Base-by-base conservation (phyloP, 2,888 invertebrate species). In the Anorthoa munda region DNA sequence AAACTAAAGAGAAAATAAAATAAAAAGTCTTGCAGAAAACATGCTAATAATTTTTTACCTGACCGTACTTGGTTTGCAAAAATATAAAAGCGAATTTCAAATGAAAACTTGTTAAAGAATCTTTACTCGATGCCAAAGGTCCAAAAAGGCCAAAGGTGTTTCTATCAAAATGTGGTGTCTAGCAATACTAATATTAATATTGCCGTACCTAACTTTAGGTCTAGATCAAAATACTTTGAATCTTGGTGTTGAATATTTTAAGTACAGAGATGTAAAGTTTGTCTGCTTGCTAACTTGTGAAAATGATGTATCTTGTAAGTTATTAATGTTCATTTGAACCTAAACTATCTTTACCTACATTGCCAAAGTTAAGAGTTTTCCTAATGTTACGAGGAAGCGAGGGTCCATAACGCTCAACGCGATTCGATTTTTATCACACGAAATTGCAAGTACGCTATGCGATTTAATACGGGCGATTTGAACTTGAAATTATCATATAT, bases 251-350 rank as follows among this genome's bases (percentile, higher is more conserved):
- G 87, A 90, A 53, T 93, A 92, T 64, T 92, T 94, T 60, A 84
- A 81, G 48, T 80, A 84, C 9, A 87, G 88, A 72, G 68, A 89
- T n/a, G 79, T 89, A 0, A 89, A 84, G 23, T 85, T 78, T 63
- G 21, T 92, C 3, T 93, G 93, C 66, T 63, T 93, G 23, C 59
- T 93, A 7, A 83, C 84, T 4, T 93, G 93, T 81, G 78, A 75
- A 4, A 75, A 81, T 11, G 23, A 80, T 46, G 7, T 12, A 48
- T 56, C 11, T 63, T 73, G 86, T 86, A 68, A 86, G 86, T 81
- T 23, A 18, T 21, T 31, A 21, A 31, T 39, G 39, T 4, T 39
- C 9, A 1, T 9, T 39, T 39, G 0, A 31, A 31, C 1, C 9
- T 13, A 23, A n/a, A 0, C 15, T 15, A 7, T 1, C 13, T 17